Percentiles rank a stretch among this genome's conserved stretches.
Conservation (phyloP, 2,113 vertebrate species). For the Azemiops feae region DNA sequence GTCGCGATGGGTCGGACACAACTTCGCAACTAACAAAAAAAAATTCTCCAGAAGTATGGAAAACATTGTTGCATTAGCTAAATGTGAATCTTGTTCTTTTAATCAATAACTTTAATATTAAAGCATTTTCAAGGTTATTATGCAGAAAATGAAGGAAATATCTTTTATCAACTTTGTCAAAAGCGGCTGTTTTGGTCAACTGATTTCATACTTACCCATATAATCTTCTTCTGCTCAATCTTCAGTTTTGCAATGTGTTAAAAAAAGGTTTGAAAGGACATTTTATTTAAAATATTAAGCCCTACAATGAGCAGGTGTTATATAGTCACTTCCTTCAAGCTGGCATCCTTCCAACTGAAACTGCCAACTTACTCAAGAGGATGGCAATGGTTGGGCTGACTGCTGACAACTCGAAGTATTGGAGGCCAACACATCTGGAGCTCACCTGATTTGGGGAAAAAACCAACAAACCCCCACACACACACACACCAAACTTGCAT, state of each 20-base stretch:
- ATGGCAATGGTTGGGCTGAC: not conserved
- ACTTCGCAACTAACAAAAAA: too few species aligned
- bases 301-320: not conserved
- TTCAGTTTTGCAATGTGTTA: not conserved
- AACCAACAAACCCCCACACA: too few species aligned
- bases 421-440: not conserved
- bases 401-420: not conserved
- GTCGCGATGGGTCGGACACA: too few species aligned
- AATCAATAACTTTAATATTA: not conserved
- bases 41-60: slow-evolving; percentile 35
- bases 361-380: not conserved
- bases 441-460: not conserved
- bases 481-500: not conserved
- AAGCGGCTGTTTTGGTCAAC: not conserved
- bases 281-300: not conserved
- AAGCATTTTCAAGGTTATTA: not conserved
- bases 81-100: slow-evolving; percentile 22
- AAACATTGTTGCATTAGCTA: slow-evolving; percentile 13
- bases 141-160: not conserved
- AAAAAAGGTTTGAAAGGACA: not conserved
- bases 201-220: not conserved
- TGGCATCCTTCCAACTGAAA: not conserved
- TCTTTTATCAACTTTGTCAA: not conserved
- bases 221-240: rapidly evolving
- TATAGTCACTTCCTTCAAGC: not conserved